Percentiles rank a stretch among this genome's conserved stretches.
Evolutionary conservation across 2,888 invertebrate genomes (phyloP).

Genomic region (Scaptomyza cyrtandrae): DNA sequence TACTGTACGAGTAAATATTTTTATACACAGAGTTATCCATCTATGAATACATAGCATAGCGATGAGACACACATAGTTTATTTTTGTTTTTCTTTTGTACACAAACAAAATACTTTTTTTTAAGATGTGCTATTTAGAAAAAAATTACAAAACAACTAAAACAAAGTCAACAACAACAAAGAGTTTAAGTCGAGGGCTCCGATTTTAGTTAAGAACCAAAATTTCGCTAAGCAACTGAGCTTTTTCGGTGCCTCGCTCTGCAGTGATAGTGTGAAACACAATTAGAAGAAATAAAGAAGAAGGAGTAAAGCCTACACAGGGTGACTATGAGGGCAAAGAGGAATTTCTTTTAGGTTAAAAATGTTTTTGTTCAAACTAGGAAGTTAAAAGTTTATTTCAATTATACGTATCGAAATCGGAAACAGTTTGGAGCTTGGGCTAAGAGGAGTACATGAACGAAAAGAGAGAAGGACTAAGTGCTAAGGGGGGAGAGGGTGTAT

Average conservation of each 20-base stretch:
- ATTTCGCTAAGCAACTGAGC: slow-evolving; percentile 13
- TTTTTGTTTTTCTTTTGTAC: slow-evolving; percentile 24
- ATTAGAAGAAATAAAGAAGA: neutral
- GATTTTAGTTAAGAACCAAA: slow-evolving; percentile 34
- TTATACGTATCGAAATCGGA: neutral
- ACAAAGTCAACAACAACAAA: slow-evolving; percentile 44
- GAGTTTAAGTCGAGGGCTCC: slow-evolving; percentile 5
- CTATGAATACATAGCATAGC: slow-evolving; percentile 31
- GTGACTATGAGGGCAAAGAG: no score
- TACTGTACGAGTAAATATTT: slow-evolving; percentile 15
- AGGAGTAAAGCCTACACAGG: no score
- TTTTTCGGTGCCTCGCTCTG: neutral
- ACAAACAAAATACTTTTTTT: slow-evolving; percentile 26
- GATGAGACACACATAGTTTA: slow-evolving; percentile 31
- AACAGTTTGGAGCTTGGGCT: no score
- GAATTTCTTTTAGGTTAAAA: no score
- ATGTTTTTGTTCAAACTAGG: no score
- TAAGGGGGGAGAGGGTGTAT: neutral
- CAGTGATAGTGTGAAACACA: slow-evolving; percentile 15
- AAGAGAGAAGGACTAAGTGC: neutral
- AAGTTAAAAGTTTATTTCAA: neutral
- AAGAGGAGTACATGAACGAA: no score
- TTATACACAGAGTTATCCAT: slow-evolving; percentile 39
- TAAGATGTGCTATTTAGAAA: slow-evolving; percentile 9
- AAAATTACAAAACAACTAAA: slow-evolving; percentile 8